A percentile compares a stretch with the other conserved stretches of the same genome.
These are phyloP conservation scores for Rhinoderma darwinii DNA, from an alignment of 2,113 vertebrate species.

Conservation along the genomic window DNA sequence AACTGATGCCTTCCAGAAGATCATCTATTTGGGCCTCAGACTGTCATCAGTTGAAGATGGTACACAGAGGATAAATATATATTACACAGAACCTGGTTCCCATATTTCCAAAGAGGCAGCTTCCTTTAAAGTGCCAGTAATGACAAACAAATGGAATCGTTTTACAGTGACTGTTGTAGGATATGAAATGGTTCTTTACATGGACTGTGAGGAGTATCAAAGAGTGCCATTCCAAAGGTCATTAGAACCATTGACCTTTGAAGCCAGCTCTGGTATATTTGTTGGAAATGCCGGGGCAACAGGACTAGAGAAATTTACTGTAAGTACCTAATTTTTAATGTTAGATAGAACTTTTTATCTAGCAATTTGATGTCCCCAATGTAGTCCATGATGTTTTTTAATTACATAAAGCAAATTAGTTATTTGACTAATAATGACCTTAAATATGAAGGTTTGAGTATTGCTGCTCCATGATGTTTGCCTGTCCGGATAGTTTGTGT, in stretches of 20 bases:
- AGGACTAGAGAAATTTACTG: conserved; percentile 85
- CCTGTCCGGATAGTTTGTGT: too few species aligned
- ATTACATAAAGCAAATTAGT: too few species aligned
- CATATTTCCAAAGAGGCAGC: conserved; percentile 80
- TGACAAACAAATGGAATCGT: conserved; percentile 88
- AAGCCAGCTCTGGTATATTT: conserved; percentile 90
- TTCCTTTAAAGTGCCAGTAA: conserved; percentile 85
- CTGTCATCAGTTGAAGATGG: conserved; percentile 83
- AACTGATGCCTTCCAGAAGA: conserved; percentile 87
- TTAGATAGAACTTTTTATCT: too few species aligned
- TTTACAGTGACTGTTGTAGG: conserved; percentile 84
- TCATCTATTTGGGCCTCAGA: conserved; percentile 86
- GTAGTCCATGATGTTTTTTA: too few species aligned
- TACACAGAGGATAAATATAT: conserved; percentile 84
- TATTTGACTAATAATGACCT: too few species aligned
- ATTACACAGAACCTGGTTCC: conserved; percentile 86
- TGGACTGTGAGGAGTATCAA: conserved; percentile 92
- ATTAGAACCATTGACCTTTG: conserved; percentile 76
- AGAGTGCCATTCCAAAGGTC: conserved; percentile 78
- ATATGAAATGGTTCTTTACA: conserved; percentile 78
- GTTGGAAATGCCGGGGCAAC: conserved; percentile 91
- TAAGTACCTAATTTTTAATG: conserved; percentile 72
- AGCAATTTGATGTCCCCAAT: too few species aligned
- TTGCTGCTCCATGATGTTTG: too few species aligned
- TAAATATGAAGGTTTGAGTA: too few species aligned